Evolutionary conservation across 2,888 invertebrate genomes (phyloP).

Genomic region (Chloromyia formosa): DNA sequence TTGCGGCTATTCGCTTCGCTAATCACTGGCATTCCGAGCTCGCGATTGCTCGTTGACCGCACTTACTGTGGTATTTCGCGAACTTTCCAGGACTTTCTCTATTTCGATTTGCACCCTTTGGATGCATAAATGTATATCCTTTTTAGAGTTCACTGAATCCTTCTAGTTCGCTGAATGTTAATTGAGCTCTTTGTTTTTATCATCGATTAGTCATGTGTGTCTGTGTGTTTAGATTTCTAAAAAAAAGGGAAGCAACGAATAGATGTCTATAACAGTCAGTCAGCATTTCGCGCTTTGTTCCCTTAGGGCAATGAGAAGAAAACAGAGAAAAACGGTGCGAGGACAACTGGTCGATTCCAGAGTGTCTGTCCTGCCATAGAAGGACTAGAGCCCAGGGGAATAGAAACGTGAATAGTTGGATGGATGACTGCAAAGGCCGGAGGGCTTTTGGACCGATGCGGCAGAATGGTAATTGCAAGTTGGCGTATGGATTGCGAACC

Average conservation of each 20-base stretch:
- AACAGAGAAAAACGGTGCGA: not conserved
- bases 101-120: no score
- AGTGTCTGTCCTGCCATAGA: not conserved
- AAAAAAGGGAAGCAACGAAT: slow-evolving; percentile 8
- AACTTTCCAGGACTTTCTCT: no score
- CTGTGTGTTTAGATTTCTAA: slow-evolving; percentile 7
- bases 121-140: slow-evolving; percentile 1
- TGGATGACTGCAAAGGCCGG: not conserved
- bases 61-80: no score
- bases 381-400: slow-evolving; percentile 15
- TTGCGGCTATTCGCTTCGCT: no score
- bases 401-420: not conserved
- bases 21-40: no score
- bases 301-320: not conserved
- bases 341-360: not conserved
- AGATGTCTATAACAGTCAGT: slow-evolving; percentile 16
- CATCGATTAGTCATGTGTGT: slow-evolving; percentile 42
- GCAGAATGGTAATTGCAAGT: not conserved
- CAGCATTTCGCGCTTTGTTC: slow-evolving; percentile 16
- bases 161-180: slow-evolving; percentile 41
- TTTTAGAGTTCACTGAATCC: slow-evolving; percentile 38
- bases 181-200: slow-evolving; percentile 43
- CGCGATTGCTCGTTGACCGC: no score
- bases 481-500: not conserved
- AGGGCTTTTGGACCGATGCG: no score